Evolutionary conservation across 2,113 vertebrate species (phyloP).

Genomic region (Anseranas semipalmata): DNA sequence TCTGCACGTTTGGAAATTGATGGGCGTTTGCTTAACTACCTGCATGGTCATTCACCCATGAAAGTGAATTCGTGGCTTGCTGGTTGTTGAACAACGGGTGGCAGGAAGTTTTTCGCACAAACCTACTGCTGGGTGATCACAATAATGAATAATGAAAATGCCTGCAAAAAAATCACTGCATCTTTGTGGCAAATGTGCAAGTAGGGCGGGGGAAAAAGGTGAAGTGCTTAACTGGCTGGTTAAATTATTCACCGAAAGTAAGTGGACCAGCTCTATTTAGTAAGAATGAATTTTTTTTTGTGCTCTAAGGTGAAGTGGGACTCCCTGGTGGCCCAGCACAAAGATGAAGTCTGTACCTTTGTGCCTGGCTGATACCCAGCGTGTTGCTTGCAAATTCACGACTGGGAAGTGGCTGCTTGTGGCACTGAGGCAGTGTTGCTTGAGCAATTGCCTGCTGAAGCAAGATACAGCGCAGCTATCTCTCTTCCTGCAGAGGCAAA

Average conservation of each 20-base stretch:
- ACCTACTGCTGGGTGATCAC: background rate
- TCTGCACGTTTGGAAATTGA: background rate
- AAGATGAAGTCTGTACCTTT: background rate
- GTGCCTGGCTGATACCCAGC: background rate
- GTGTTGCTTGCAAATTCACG: background rate
- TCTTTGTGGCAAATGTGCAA: background rate
- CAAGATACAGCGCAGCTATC: background rate
- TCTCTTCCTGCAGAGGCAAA: background rate
- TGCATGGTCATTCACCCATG: background rate
- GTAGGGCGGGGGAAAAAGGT: background rate
- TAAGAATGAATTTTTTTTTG: background rate
- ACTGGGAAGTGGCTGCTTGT: background rate
- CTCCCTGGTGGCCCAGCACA: background rate
- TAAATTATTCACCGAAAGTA: constrained; percentile 21
- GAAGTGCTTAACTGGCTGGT: background rate
- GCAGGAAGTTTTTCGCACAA: background rate
- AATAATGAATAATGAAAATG: background rate
- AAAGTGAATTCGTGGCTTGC: background rate
- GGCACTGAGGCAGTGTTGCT: background rate
- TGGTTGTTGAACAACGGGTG: background rate
- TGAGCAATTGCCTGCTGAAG: background rate
- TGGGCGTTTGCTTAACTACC: background rate
- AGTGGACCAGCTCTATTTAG: background rate
- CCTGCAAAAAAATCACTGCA: background rate
- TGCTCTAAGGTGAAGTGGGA: background rate